Evolutionary conservation across 2,797 vertebrate species (phyloP).

Genomic region (Eurystomus glaucurus): DNA sequence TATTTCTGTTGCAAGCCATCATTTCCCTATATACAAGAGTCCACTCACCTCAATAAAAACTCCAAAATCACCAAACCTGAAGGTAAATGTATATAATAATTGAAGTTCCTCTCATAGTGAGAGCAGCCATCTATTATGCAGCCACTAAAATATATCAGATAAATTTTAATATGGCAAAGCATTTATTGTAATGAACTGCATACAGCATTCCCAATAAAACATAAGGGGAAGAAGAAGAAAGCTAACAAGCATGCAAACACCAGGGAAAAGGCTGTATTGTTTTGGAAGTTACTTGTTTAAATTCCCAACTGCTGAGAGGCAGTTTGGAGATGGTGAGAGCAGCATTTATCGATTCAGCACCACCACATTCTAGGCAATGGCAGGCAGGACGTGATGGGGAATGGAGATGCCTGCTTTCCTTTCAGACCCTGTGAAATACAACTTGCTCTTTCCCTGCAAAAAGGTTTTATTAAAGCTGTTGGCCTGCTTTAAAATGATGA

Average conservation of each 20-base stretch:
- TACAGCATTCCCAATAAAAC: background rate
- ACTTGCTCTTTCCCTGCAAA: slow-evolving; percentile 15
- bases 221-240: background rate
- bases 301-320: background rate
- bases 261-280: background rate
- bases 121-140: background rate
- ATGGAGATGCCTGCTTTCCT: background rate
- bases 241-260: background rate
- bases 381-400: background rate
- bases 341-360: background rate
- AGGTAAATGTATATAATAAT: background rate
- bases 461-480: slow-evolving; percentile 71
- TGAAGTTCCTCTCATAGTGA: background rate
- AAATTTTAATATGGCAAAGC: background rate
- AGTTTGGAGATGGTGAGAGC: background rate
- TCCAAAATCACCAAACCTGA: background rate
- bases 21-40: background rate
- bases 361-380: background rate
- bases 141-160: background rate
- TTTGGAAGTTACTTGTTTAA: background rate
- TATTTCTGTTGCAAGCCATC: background rate
- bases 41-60: fast-evolving
- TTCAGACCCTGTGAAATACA: background rate
- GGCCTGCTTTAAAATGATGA: background rate
- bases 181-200: background rate